These are phyloP conservation scores for Hecatera dysodea DNA, from an alignment of 2,888 invertebrate species.

Conservation along the genomic window DNA sequence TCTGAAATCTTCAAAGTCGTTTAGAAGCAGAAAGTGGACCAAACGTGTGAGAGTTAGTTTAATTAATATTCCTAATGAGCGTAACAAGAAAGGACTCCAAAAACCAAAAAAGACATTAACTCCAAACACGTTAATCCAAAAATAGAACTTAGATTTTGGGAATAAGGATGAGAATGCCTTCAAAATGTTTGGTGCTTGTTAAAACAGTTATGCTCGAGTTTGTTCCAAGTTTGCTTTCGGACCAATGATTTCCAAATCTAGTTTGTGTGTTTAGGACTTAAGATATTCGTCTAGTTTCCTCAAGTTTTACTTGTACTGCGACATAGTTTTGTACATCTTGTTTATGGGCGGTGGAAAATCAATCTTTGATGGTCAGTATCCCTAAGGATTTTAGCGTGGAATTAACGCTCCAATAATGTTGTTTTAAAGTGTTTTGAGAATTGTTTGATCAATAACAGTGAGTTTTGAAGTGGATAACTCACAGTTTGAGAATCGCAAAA, in stretches of 20 bases:
- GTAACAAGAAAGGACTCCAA: conserved; percentile 44
- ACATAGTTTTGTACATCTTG: conserved; percentile 50
- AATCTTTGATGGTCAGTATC: conserved; percentile 37
- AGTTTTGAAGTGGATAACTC: background rate
- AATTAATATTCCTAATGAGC: conserved; percentile 72
- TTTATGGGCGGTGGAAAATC: conserved; percentile 50
- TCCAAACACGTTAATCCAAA: background rate
- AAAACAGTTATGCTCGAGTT: conserved; percentile 56
- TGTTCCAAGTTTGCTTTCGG: conserved; percentile 71
- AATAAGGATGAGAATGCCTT: conserved; percentile 54
- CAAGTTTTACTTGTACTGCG: conserved; percentile 64
- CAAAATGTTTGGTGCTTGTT: conserved; percentile 34
- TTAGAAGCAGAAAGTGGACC: conserved; percentile 58
- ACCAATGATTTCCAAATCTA: conserved; percentile 78
- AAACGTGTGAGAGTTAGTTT: conserved; percentile 65
- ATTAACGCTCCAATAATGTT: conserved; percentile 14
- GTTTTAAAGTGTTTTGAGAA: background rate
- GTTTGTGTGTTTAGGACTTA: conserved; percentile 82
- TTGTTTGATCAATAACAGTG: background rate
- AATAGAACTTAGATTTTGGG: background rate
- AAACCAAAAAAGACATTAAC: conserved; percentile 2
- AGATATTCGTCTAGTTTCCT: conserved; percentile 72
- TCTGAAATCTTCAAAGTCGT: conserved; percentile 52
- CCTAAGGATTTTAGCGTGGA: background rate
- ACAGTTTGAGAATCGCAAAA: background rate